A percentile compares a stretch with the other conserved stretches of the same genome.
These are phyloP conservation scores for Drosophila micromelanica DNA, from an alignment of 1,140 invertebrate species.

Conservation along the genomic window DNA sequence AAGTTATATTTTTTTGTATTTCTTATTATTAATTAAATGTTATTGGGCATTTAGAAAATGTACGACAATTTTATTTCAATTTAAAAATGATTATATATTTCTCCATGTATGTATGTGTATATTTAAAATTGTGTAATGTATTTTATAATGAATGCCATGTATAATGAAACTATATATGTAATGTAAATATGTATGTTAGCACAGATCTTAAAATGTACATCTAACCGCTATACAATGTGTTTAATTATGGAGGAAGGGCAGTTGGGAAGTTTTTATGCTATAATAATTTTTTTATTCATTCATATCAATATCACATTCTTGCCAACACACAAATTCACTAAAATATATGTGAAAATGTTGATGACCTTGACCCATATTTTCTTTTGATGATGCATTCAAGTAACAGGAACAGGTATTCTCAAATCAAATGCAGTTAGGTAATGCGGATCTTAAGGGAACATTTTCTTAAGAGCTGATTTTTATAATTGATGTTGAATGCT, in stretches of 20 bases:
- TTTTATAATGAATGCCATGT: conserved; percentile 30
- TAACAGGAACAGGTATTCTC: neutral
- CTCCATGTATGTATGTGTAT: neutral
- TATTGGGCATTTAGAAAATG: conserved; percentile 39
- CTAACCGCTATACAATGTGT: conserved; percentile 17
- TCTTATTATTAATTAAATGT: conserved; percentile 22
- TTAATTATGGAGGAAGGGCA: conserved; percentile 12
- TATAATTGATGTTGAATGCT: no score
- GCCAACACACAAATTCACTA: neutral
- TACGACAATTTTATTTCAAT: conserved; percentile 8
- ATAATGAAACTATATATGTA: conserved; percentile 21
- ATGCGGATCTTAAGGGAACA: no score
- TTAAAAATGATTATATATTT: conserved; percentile 3
- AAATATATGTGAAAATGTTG: conserved; percentile 15
- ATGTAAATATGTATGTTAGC: conserved; percentile 11
- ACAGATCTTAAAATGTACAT: conserved; percentile 22
- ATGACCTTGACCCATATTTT: conserved; percentile 64
- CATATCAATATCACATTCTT: conserved; percentile 1
- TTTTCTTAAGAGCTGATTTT: no score
- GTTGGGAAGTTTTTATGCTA: no score
- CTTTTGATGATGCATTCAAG: neutral
- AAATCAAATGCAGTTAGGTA: no score
- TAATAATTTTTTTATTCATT: no score
- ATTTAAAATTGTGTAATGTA: conserved; percentile 27
- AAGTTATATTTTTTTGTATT: conserved; percentile 18